These are phyloP conservation scores for Habrosyne pyritoides DNA, from an alignment of 2,888 invertebrate genomes.

Conservation along the genomic window DNA sequence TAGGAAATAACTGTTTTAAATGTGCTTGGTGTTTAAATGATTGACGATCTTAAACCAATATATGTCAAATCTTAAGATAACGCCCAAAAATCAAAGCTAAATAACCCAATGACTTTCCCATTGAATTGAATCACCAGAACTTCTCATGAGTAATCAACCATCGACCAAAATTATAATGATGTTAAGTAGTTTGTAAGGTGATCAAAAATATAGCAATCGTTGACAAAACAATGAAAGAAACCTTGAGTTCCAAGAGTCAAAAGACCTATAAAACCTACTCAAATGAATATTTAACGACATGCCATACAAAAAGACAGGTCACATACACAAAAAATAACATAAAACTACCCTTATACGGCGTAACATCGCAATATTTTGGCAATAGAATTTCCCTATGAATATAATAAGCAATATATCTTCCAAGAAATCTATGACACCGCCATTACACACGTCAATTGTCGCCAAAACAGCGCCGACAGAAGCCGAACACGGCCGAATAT, in stretches of 20 bases:
- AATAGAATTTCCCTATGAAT: constrained; percentile 58
- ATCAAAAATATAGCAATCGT: neutral
- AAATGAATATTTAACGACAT: constrained; percentile 21
- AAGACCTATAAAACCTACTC: constrained; percentile 3
- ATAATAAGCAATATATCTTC: constrained; percentile 57
- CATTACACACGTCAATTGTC: constrained; percentile 70
- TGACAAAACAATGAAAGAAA: neutral
- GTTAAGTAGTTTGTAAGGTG: neutral
- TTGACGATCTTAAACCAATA: too few species aligned
- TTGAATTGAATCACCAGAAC: neutral
- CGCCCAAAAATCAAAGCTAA: neutral
- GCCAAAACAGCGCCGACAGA: constrained; percentile 57
- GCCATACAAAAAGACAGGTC: constrained; percentile 18
- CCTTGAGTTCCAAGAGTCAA: neutral
- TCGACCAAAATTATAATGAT: neutral
- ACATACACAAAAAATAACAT: constrained; percentile 29
- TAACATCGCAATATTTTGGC: constrained; percentile 35
- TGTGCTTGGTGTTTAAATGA: too few species aligned
- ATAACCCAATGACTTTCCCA: neutral
- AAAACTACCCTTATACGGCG: constrained; percentile 24
- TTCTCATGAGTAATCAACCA: neutral
- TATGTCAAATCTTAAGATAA: too few species aligned
- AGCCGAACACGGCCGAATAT: constrained; percentile 67
- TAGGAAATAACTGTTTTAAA: too few species aligned
- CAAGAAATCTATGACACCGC: constrained; percentile 64